Conservation (phyloP, 2,888 invertebrate species). For the Lasioglossum pauxillum region DNA sequence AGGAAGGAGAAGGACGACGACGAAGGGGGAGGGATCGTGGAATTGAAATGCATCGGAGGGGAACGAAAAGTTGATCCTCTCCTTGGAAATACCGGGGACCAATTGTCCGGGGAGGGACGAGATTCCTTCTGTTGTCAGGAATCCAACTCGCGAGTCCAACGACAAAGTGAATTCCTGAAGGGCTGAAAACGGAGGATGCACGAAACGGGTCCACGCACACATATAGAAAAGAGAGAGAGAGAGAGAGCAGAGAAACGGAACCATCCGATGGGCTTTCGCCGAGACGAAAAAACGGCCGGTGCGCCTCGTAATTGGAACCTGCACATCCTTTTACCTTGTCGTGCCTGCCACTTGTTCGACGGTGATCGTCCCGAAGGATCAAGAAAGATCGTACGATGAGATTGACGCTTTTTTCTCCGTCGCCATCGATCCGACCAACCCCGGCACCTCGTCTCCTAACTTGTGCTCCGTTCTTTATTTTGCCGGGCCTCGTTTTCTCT, state of each 20-base stretch:
- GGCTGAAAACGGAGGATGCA: conserved; percentile 50
- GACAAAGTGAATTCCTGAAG: conserved; percentile 70
- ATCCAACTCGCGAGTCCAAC: conserved; percentile 72
- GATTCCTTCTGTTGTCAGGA: conserved; percentile 74
- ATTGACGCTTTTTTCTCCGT: conserved; percentile 60
- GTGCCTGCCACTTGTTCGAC: conserved; percentile 63
- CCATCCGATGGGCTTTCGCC: conserved; percentile 46
- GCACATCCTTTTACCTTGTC: conserved; percentile 67
- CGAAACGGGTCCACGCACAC: conserved; percentile 34
- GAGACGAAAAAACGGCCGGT: conserved; percentile 50
- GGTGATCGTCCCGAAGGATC: conserved; percentile 55
- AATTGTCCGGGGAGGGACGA: conserved; percentile 70
- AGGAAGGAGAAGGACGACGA: conserved; percentile 29
- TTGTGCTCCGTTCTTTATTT: background rate
- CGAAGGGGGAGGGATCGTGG: conserved; percentile 21
- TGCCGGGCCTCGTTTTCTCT: background rate
- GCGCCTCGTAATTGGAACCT: conserved; percentile 64
- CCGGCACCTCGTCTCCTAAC: background rate
- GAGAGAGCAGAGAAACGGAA: conserved; percentile 48
- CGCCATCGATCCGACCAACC: conserved; percentile 48
- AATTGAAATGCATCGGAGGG: conserved; percentile 71
- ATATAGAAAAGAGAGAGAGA: background rate
- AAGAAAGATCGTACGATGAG: conserved; percentile 64
- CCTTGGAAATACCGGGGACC: conserved; percentile 68
- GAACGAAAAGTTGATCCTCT: conserved; percentile 73